Evolutionary conservation across 2,797 vertebrate species (phyloP), one percentile per base, ranked within the genome.

Genomic region (Pseudochirops corinnae): DNA sequence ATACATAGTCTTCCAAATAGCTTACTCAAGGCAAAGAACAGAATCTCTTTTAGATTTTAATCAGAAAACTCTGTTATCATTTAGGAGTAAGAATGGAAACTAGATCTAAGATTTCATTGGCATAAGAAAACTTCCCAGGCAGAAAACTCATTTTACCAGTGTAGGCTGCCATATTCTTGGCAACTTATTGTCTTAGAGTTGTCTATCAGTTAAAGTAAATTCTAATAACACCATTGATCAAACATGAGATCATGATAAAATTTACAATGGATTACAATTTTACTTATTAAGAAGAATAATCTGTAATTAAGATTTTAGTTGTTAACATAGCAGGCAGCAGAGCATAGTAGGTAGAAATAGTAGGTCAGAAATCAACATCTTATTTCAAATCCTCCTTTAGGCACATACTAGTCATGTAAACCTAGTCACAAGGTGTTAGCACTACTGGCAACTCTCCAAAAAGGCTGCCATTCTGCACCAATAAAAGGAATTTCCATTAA

Each of bases 21-120:
- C 91, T 90, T 92, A 93, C 55, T 87, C 56, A 5, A 94, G 46
- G 18, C 39, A 94, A 96, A 96, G 1, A 96, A 96, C 95, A 58
- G 91, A 92, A 93, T 92, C 74, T 94, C 91, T 93, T 94, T 53
- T 24, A 93, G n/a, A 52, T 93, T 82, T 82, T 82, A 82, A 46
- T 82, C 74, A 46, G 39, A 82, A 82, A 82, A 4, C 39, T 82
- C 18, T 46, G 7, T 55, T 5, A 82, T 46, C 74, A 46, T 46
- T 82, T 46, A 82, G 74, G 7, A 26, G 46, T 46, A 82, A 2
- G 2, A 82, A 82, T 46, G 7, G 18, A 0, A 82, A 46, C 7
- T 26, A 82, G 21, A 21, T 21, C 39, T 46, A 11, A 46, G 39
- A 82, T 24, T 82, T 82, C 7, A 46, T 0, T 24, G 39, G 3